A percentile compares a stretch with the other conserved stretches of the same genome.
Conservation (phyloP, 2,797 vertebrate genomes). For the Scolopax bukidnonensis region DNA sequence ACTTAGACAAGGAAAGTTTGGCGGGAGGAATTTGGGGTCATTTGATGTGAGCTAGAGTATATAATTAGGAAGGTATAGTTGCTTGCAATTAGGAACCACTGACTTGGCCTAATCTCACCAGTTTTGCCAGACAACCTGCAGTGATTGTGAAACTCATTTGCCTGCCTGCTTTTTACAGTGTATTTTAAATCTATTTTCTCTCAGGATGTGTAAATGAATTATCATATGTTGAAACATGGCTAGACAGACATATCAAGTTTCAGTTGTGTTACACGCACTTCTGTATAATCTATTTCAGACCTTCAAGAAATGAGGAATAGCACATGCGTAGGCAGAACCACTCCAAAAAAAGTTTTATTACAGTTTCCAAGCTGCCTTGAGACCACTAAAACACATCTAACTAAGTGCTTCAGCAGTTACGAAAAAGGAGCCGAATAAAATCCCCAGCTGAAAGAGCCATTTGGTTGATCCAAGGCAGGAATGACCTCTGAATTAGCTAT, state of each 20-base stretch:
- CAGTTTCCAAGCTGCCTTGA: slow-evolving; percentile 71
- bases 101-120: neutral
- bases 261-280: slow-evolving; percentile 50
- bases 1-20: neutral
- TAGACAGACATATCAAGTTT: slow-evolving; percentile 61
- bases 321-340: slow-evolving; percentile 55
- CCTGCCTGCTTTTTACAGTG: neutral
- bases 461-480: slow-evolving; percentile 67
- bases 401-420: slow-evolving; percentile 74
- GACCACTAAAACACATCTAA: slow-evolving; percentile 69
- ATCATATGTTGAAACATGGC: slow-evolving; percentile 69
- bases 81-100: neutral
- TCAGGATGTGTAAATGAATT: slow-evolving; percentile 60
- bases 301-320: slow-evolving; percentile 54
- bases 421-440: slow-evolving; percentile 69
- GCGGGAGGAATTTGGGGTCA: neutral
- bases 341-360: slow-evolving; percentile 64
- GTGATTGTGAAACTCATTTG: neutral
- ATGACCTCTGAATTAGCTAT: slow-evolving; percentile 72
- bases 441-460: slow-evolving; percentile 76
- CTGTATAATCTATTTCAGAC: slow-evolving; percentile 74
- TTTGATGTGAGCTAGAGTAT: neutral
- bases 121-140: neutral
- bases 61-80: neutral
- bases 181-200: slow-evolving; percentile 39